Base-by-base conservation (phyloP, 2,113 vertebrate genomes). In the Cryptoleucopteryx plumbea region DNA sequence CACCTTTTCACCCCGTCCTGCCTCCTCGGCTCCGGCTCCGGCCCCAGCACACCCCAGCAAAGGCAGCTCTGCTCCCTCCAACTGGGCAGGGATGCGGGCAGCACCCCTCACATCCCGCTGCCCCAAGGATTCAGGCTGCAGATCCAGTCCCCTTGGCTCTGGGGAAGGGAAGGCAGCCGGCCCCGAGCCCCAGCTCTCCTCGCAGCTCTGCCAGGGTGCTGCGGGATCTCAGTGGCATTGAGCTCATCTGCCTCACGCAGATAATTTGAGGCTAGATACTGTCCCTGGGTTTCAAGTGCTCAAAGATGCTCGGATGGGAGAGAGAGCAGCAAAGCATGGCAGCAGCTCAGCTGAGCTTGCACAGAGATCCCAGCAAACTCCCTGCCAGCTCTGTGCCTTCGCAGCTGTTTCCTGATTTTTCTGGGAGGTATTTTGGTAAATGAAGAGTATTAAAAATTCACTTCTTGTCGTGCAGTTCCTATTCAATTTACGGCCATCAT, bases 221-320 rank as follows among this genome's bases (percentile, higher is more conserved):
- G 72, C 0, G 0, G 73, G 79, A 1, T 3, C 62, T 3, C 43
- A 36, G 42, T 10, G 42, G 34, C 34, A 6, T 21, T 70, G 3
- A 25, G 9, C 38, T 79, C 52, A 0, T 4, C 63, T 3, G 5
- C 29, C 56, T 74, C 38, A 1, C 0, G 14, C 25, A 7, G 61
- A 5, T 8, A 29, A 45, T 47, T 20, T 4, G 32, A 31, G 74
- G 66, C 5, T 6, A 36, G 77, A 59, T 1, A 16, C 50, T 38
- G 31, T 20, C 67, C 26, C 52, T 7, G 55, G 3, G 23, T 3
- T 52, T 27, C 10, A 20, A 21, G 40, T 0, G 23, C 58, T 73
- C 2, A 0, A 17, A 58, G 88, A 55, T 38, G 94, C 86, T 82
- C 18, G 6, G 66, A 16, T 9, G 26, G 53, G 71, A n/a, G 11